phyloP scores from a whole-genome alignment of 2,888 invertebrate genomes.

The Entomobrya multifasciata region DNA sequence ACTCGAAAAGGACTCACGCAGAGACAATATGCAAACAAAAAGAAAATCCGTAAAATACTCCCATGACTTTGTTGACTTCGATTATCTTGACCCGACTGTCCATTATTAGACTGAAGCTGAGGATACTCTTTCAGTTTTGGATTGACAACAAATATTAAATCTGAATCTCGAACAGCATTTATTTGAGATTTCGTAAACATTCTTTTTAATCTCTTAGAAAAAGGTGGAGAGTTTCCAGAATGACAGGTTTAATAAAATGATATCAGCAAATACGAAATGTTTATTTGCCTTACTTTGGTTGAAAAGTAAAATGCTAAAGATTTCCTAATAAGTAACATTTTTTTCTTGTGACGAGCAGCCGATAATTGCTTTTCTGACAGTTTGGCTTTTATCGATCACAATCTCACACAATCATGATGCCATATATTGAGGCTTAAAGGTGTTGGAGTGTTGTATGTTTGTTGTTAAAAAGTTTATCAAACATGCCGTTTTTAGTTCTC shows the following conservation, averaged over 20 bases:
- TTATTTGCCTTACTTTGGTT: no score
- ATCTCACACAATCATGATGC: no score
- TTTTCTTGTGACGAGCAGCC: no score
- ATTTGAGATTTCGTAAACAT: slow-evolving; percentile 46
- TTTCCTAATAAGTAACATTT: no score
- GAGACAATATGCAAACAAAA: slow-evolving; percentile 44
- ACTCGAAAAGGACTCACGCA: slow-evolving; percentile 58
- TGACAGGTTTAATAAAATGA: background rate
- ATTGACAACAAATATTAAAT: slow-evolving; percentile 57
- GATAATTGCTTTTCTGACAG: slow-evolving; percentile 12
- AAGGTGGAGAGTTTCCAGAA: background rate
- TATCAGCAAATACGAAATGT: background rate
- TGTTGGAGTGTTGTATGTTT: no score
- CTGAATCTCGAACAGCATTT: slow-evolving; percentile 21
- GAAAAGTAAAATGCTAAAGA: no score
- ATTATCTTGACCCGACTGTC: background rate
- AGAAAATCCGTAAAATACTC: slow-evolving; percentile 33
- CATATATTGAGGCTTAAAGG: no score
- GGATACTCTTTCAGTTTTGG: slow-evolving; percentile 42
- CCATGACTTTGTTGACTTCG: slow-evolving; percentile 25
- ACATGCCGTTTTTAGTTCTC: no score
- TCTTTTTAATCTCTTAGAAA: background rate
- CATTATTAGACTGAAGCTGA: slow-evolving; percentile 9
- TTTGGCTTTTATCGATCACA: background rate
- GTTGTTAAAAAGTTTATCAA: no score